A percentile compares a stretch with the other conserved stretches of the same genome.
These are phyloP conservation scores for Malurus alboscapulatus DNA, from an alignment of 2,113 vertebrate genomes.

Conservation along the genomic window DNA sequence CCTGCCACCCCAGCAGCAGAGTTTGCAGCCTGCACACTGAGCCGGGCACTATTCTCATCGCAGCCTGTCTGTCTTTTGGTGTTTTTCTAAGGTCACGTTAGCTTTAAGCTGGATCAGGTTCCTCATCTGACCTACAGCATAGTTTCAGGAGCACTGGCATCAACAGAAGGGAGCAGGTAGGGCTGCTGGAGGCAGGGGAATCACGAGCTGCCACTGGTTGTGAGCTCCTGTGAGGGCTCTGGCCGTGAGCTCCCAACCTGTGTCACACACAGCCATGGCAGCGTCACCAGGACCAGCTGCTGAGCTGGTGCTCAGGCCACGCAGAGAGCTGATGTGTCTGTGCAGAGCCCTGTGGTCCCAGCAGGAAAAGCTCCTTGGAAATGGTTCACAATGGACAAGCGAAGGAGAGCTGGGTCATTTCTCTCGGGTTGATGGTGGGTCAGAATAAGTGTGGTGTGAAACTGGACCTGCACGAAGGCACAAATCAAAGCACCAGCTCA, in stretches of 20 bases:
- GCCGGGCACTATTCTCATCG: neutral
- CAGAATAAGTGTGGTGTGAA: neutral
- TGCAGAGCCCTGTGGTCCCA: fast-evolving
- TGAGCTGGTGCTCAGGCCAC: neutral
- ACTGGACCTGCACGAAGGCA: fast-evolving
- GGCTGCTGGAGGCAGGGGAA: neutral
- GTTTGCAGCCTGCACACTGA: neutral
- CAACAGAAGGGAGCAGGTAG: neutral
- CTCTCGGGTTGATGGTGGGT: neutral
- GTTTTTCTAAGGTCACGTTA: neutral
- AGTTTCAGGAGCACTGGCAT: neutral
- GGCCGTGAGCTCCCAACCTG: fast-evolving
- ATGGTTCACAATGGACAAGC: neutral
- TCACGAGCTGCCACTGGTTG: neutral
- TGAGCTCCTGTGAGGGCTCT: fast-evolving
- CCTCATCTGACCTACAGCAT: neutral
- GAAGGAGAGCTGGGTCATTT: neutral
- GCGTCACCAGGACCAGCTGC: neutral
- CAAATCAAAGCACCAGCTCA: neutral
- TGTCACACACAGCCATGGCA: neutral
- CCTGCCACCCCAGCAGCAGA: neutral
- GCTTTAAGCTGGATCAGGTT: neutral
- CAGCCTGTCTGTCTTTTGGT: fast-evolving
- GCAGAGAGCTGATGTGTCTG: fast-evolving
- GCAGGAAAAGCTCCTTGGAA: neutral